Evolutionary conservation across 1,140 invertebrate genomes (phyloP).

Genomic region (Rhagoletis zephyria): DNA sequence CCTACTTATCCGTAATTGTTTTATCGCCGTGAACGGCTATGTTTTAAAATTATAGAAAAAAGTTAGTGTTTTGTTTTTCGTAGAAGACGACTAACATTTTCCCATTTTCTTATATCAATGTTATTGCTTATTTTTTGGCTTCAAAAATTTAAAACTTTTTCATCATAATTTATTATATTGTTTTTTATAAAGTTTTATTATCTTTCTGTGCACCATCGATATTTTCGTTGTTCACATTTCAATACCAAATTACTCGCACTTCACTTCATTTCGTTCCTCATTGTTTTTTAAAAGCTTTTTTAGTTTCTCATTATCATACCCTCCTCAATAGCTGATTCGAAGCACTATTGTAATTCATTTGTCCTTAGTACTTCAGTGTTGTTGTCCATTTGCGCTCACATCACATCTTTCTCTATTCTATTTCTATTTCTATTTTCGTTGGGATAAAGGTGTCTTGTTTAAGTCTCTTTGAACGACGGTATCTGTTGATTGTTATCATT

Average conservation of each 20-base stretch:
- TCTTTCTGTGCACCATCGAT: not conserved
- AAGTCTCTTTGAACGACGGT: conserved; percentile 1
- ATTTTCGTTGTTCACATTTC: no score
- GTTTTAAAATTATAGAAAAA: no score
- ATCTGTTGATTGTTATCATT: conserved; percentile 22
- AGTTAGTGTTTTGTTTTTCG: no score
- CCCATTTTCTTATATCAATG: no score
- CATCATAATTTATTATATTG: not conserved
- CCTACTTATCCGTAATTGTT: no score
- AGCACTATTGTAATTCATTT: not conserved
- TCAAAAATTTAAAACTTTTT: no score
- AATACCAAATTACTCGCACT: no score
- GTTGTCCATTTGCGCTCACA: conserved; percentile 11
- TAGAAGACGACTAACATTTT: no score
- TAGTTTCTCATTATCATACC: not conserved
- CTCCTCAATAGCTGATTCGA: not conserved
- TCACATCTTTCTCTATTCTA: not conserved
- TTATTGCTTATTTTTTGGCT: no score
- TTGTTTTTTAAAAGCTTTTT: not conserved
- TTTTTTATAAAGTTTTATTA: not conserved
- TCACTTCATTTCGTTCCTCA: not conserved
- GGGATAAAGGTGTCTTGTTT: conserved; percentile 9
- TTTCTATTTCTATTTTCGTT: not conserved
- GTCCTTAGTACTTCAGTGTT: not conserved
- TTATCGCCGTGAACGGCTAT: no score